Evolutionary conservation across 1,140 invertebrate genomes (phyloP).

Genomic region (Drosophila asahinai): DNA sequence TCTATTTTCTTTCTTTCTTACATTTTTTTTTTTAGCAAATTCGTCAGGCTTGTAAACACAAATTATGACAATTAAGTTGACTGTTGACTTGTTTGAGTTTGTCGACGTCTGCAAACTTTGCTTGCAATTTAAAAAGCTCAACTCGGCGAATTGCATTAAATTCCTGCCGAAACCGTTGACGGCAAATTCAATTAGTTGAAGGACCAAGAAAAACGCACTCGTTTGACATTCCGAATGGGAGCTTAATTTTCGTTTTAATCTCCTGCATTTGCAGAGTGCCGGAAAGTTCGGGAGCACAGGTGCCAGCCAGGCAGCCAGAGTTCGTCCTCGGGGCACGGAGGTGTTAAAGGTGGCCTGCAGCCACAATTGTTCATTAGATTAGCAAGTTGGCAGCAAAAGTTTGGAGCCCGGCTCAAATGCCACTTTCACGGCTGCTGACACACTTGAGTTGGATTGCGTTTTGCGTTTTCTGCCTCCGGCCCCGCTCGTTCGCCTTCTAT

Average conservation of each 20-base stretch:
- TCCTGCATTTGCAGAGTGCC: slow-evolving; percentile 40
- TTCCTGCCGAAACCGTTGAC: slow-evolving; percentile 44
- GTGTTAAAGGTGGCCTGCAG: slow-evolving; percentile 70
- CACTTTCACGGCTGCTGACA: slow-evolving; percentile 80
- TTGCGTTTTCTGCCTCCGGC: slow-evolving; percentile 25
- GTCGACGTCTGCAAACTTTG: slow-evolving; percentile 65
- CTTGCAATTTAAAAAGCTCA: slow-evolving; percentile 59
- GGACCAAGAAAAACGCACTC: slow-evolving; percentile 20
- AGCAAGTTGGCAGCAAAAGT: slow-evolving; percentile 76
- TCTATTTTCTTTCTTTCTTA: slow-evolving; percentile 1
- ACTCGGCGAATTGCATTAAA: slow-evolving; percentile 67
- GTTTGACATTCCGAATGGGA: slow-evolving; percentile 32
- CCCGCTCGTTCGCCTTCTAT: not conserved
- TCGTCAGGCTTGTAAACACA: slow-evolving; percentile 80
- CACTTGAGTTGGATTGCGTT: slow-evolving; percentile 73
- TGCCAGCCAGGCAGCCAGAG: slow-evolving; percentile 13
- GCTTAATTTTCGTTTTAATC: slow-evolving; percentile 67
- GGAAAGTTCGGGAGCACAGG: slow-evolving; percentile 59
- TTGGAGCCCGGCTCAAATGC: slow-evolving; percentile 73
- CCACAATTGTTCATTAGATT: slow-evolving; percentile 83
- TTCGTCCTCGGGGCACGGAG: slow-evolving; percentile 25
- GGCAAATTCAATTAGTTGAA: slow-evolving; percentile 66
- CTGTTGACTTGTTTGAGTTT: slow-evolving; percentile 64
- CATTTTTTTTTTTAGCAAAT: slow-evolving; percentile 50
- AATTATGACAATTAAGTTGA: slow-evolving; percentile 83